Evolutionary conservation across 2,888 invertebrate species (phyloP), one percentile per base, ranked within the genome.

Genomic region (Amiota minor): DNA sequence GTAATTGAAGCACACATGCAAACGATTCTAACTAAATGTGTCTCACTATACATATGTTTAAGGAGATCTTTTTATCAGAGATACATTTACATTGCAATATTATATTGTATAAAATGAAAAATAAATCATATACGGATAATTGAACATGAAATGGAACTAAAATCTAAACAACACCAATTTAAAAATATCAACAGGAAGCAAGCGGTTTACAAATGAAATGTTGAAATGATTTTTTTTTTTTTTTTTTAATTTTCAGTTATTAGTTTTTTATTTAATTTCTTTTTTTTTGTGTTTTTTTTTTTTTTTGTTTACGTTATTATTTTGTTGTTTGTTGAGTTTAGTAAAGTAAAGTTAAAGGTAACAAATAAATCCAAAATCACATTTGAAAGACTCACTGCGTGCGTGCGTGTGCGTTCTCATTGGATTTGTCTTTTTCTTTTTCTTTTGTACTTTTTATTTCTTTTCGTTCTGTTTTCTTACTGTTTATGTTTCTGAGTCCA

Each of bases 301-400:
- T 72, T 55, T 56, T 75, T 56, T 45, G n/a, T n/a, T n/a, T n/a
- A n/a, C n/a, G n/a, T 74, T 61, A 53, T 75, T 72, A 20, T 75
- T 53, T 61, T 69, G 35, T 53, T 75, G 68, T 73, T 35, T 35
- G 45, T 56, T 72, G 53, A 23, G 62, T 70, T 59, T n/a, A 72
- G 73, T 72, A 67, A 53, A 70, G 78, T 76, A 74, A 73, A 45
- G 73, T 72, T 78, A 78, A 68, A 62, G 49, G 35, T 47, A 65
- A 74, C 74, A 35, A 35, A 35, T 35, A 35, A 35, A 35, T 6
- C 35, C 35, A 35, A 35, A 35, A 6, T 45, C 65, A 59, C 18
- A n/a, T 12, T 65, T 65, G 65, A 65, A 84, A 86, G 88, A 89
- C 90, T 90, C 90, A 90, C 90, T 90, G 90, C 89, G 90, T 90